Base-by-base conservation (phyloP, 2,797 vertebrate species). In the Hydrophis major region DNA sequence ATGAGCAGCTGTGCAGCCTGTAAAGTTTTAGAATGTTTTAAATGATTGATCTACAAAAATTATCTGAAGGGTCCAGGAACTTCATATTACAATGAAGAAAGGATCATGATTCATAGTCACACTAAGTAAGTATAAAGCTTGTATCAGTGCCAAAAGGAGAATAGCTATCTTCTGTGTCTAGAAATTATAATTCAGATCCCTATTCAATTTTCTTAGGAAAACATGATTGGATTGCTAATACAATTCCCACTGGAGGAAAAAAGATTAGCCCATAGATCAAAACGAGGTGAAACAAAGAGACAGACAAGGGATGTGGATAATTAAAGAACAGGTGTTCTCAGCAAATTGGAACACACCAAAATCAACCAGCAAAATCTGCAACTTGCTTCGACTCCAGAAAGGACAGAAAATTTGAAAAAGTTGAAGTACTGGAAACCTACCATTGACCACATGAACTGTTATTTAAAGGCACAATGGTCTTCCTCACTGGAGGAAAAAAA, bases 261-360 rank as follows among this genome's bases (percentile, higher is more conserved):
- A 27, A 37, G 89, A 94, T 16, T 0, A 66, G 60, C 95, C 96
- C 94, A 59, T 28, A 69, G 2, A 0, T 93, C 91, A 91, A 90
- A 88, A 95, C 92, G 88, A 14, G 7, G 60, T 2, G 91, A 95
- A 96, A 94, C 87, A 90, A 20, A 94, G 94, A 69, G 89, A 83
- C 0, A 0, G 90, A 88, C 0, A 0, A 83, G 93, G 88, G 94
- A 95, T 60, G 92, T 89, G 59, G 94, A 91, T 96, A 96, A 97
- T 96, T 96, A 97, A 94, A 91, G 95, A 97, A 96, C 97, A 97
- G 97, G 96, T 97, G 97, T 96, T 95, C 91, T 92, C 92, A 96
- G 95, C 94, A 97, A 96, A 97, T 95, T 27, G 95, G 94, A 94
- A 88, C 4, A 61, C 89, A 96, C 61, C 86, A 42, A 95, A 97